Conservation (phyloP, 2,888 invertebrate genomes). For the Cantharis flavilabris region DNA sequence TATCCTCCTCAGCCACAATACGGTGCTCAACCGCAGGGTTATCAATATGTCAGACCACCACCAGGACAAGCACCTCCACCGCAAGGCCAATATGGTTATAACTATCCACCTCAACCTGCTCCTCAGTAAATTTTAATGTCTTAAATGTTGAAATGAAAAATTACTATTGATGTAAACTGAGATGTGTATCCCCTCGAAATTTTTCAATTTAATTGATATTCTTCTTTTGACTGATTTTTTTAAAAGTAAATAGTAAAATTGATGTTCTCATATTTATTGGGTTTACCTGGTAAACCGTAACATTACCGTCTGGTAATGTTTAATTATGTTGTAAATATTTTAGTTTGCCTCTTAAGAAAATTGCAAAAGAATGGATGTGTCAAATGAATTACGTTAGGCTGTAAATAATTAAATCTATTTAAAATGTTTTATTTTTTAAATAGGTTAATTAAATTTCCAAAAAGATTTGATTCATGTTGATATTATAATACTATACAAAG, state of each 20-base stretch:
- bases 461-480: background rate
- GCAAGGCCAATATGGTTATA: slow-evolving; percentile 75
- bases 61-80: slow-evolving; percentile 73
- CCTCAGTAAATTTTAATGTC: slow-evolving; percentile 59
- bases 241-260: background rate
- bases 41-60: slow-evolving; percentile 68
- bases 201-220: background rate
- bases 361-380: background rate
- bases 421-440: background rate
- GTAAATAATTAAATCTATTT: background rate
- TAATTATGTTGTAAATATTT: background rate
- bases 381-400: background rate
- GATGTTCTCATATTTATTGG: background rate
- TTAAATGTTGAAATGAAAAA: background rate
- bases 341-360: background rate
- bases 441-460: background rate
- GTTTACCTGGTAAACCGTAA: background rate
- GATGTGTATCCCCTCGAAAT: background rate
- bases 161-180: background rate
- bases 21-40: slow-evolving; percentile 64
- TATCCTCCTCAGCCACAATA: slow-evolving; percentile 65
- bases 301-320: background rate
- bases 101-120: slow-evolving; percentile 77
- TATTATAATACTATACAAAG: background rate
- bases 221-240: background rate